phyloP scores from a whole-genome alignment of 2,797 vertebrate species.

The Peromyscus attwateri region DNA sequence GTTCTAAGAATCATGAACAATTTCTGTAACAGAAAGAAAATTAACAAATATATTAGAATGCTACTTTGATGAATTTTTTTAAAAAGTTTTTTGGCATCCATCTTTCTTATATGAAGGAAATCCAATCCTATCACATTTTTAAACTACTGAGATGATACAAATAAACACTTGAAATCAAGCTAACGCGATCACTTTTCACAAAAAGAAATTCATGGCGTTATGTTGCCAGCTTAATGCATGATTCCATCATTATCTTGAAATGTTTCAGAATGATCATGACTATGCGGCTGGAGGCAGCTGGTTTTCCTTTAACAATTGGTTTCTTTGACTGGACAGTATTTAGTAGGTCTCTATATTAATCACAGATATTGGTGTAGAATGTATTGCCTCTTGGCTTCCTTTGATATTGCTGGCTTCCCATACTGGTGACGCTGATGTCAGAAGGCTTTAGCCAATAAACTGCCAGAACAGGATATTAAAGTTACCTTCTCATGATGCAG shows the following conservation, averaged over 20 bases:
- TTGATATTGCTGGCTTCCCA: not conserved
- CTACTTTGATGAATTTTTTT: not conserved
- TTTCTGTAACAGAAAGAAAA: conserved; percentile 1
- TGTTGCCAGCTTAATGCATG: not conserved
- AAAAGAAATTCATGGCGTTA: not conserved
- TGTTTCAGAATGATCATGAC: not conserved
- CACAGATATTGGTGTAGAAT: conserved; percentile 3
- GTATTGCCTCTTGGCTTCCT: not conserved
- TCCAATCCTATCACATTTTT: not conserved
- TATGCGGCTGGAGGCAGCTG: not conserved
- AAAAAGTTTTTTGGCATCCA: not conserved
- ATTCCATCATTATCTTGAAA: not conserved
- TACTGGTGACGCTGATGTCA: not conserved
- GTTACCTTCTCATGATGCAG: not conserved
- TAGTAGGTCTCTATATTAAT: conserved; percentile 12
- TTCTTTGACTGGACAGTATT: conserved; percentile 7
- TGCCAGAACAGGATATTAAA: not conserved
- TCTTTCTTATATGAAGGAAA: not conserved
- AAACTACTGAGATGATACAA: not conserved
- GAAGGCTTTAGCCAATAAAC: not conserved
- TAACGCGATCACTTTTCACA: not conserved
- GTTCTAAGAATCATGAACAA: not conserved
- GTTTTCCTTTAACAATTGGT: not conserved
- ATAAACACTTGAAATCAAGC: conserved; percentile 20
- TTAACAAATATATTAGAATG: not conserved